Conservation (phyloP, 2,888 invertebrate genomes). For the Embidobia sp. region DNA sequence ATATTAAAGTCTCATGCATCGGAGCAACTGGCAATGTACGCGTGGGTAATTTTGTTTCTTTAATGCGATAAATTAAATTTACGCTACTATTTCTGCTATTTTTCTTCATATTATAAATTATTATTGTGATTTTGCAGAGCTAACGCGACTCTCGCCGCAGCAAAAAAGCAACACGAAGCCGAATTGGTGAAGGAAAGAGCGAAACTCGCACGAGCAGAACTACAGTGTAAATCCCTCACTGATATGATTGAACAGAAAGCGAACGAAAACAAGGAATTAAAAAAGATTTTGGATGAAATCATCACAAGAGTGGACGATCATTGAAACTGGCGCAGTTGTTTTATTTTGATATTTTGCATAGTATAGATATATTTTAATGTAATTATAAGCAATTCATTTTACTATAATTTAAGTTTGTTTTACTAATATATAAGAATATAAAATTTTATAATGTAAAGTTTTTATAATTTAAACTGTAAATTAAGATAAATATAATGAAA, state of each 20-base stretch:
- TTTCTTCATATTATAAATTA: too few relatives aligned
- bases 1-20: slow-evolving; percentile 94
- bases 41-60: too few relatives aligned
- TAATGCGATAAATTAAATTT: too few relatives aligned
- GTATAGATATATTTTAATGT: slow-evolving; percentile 29
- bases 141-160: slow-evolving; percentile 15
- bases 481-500: slow-evolving; percentile 26
- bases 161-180: slow-evolving; percentile 75
- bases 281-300: slow-evolving; percentile 96
- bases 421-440: slow-evolving; percentile 2
- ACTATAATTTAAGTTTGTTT: slow-evolving; percentile 14
- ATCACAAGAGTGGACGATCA: slow-evolving; percentile 84
- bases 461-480: slow-evolving; percentile 45
- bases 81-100: too few relatives aligned
- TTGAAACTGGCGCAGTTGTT: slow-evolving; percentile 9
- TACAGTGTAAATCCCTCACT: slow-evolving; percentile 84
- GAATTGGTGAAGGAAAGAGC: slow-evolving; percentile 90
- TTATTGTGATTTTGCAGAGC: slow-evolving; percentile 78
- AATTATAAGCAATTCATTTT: slow-evolving; percentile 27
- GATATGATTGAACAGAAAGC: slow-evolving; percentile 93
- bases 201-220: slow-evolving; percentile 86
- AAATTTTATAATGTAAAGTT: slow-evolving; percentile 47
- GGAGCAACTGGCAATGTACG: slow-evolving; percentile 92
- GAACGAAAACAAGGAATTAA: slow-evolving; percentile 94
- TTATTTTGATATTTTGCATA: slow-evolving; percentile 30